phyloP scores from a whole-genome alignment of 2,113 vertebrate genomes.

The Otus sunia region DNA sequence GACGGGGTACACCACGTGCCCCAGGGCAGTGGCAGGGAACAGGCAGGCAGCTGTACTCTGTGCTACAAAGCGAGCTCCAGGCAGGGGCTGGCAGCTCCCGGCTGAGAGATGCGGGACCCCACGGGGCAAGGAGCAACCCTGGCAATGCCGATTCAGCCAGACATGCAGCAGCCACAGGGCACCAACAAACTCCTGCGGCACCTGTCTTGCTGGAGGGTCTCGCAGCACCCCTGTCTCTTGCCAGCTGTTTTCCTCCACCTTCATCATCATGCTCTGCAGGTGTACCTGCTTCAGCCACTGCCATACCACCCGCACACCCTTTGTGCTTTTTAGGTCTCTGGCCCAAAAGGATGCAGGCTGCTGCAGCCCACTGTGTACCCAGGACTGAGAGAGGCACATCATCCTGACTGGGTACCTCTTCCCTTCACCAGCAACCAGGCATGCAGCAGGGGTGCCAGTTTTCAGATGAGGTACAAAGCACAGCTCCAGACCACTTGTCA shows the following conservation, averaged over 20 bases:
- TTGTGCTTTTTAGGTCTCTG: not conserved
- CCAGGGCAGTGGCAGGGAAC: not conserved
- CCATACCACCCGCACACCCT: rapidly evolving
- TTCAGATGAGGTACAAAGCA: not conserved
- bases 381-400: not conserved
- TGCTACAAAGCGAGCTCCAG: rapidly evolving
- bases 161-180: not conserved
- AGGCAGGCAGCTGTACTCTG: not conserved
- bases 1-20: rapidly evolving
- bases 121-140: rapidly evolving
- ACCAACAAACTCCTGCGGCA: not conserved
- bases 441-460: not conserved
- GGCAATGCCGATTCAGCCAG: not conserved
- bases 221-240: not conserved
- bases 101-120: too few species aligned
- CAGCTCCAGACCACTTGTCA: not conserved
- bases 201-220: rapidly evolving
- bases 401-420: not conserved
- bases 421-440: not conserved
- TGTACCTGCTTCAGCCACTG: rapidly evolving
- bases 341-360: rapidly evolving
- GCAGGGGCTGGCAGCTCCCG: not conserved
- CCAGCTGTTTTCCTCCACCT: not conserved
- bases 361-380: not conserved
- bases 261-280: not conserved